phyloP scores from a whole-genome alignment of 2,888 invertebrate species.

The Saturnia japonica region DNA sequence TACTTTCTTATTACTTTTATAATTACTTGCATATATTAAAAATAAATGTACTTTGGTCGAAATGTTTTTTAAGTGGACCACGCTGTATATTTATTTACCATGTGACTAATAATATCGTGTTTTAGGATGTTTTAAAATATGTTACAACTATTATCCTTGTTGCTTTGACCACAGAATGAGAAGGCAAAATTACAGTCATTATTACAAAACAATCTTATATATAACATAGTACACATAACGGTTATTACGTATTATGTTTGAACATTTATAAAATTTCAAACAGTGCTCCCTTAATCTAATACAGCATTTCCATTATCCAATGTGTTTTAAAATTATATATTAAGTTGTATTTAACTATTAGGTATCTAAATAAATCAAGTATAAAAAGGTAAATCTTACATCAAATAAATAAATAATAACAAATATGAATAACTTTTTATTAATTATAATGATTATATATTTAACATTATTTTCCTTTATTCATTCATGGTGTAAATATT shows the following conservation, averaged over 20 bases:
- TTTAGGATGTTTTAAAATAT: neutral
- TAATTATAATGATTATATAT: neutral
- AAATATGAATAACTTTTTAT: too few species aligned
- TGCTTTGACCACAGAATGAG: neutral
- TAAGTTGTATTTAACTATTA: neutral
- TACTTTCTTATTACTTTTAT: slow-evolving; percentile 1
- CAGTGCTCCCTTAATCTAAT: neutral
- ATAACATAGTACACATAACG: too few species aligned
- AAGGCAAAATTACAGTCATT: too few species aligned
- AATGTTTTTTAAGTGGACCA: neutral
- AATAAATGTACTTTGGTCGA: neutral
- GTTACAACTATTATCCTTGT: neutral
- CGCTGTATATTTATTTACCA: neutral
- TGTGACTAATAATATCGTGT: neutral
- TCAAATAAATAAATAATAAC: too few species aligned
- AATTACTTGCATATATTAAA: neutral
- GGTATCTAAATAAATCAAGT: neutral
- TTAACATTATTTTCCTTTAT: neutral
- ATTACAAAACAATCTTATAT: too few species aligned
- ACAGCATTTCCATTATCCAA: neutral
- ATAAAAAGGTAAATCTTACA: too few species aligned
- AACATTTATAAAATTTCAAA: neutral
- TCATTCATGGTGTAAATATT: neutral
- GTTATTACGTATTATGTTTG: neutral
- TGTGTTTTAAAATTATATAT: neutral